Percentiles rank a stretch among this genome's conserved stretches.
phyloP scores from a whole-genome alignment of 2,888 invertebrate genomes.

The Yponomeuta malinellus region DNA sequence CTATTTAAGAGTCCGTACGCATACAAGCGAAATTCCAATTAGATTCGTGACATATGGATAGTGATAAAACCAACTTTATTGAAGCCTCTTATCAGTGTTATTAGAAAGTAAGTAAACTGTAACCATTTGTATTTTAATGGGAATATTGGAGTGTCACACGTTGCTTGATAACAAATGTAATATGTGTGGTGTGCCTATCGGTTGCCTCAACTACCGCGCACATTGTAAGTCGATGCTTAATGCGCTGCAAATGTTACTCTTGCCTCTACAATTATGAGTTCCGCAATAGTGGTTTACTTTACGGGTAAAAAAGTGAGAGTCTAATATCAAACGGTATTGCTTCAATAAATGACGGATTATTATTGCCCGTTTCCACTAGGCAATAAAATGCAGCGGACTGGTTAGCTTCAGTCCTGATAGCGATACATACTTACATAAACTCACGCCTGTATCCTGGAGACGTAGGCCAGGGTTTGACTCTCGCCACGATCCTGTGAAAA shows the following conservation, averaged over 20 bases:
- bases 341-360: neutral
- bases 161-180: slow-evolving; percentile 43
- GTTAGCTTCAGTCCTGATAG: neutral
- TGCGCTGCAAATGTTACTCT: neutral
- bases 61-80: slow-evolving; percentile 72
- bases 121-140: slow-evolving; percentile 69
- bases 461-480: too few species aligned
- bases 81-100: slow-evolving; percentile 71
- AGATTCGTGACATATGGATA: slow-evolving; percentile 71
- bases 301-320: slow-evolving; percentile 14
- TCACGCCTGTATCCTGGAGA: too few species aligned
- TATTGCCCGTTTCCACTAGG: neutral
- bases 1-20: slow-evolving; percentile 69
- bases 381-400: neutral
- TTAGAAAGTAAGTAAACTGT: slow-evolving; percentile 73
- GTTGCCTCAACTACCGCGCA: slow-evolving; percentile 17
- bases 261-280: slow-evolving; percentile 7
- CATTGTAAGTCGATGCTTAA: neutral
- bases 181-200: slow-evolving; percentile 14
- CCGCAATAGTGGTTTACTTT: slow-evolving; percentile 12
- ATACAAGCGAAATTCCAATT: slow-evolving; percentile 73
- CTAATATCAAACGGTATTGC: slow-evolving; percentile 3
- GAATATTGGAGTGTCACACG: slow-evolving; percentile 57
- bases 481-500: too few species aligned
- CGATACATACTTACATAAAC: too few species aligned